phyloP scores from a whole-genome alignment of 2,797 vertebrate species.

The Tiaroga cobitis region DNA sequence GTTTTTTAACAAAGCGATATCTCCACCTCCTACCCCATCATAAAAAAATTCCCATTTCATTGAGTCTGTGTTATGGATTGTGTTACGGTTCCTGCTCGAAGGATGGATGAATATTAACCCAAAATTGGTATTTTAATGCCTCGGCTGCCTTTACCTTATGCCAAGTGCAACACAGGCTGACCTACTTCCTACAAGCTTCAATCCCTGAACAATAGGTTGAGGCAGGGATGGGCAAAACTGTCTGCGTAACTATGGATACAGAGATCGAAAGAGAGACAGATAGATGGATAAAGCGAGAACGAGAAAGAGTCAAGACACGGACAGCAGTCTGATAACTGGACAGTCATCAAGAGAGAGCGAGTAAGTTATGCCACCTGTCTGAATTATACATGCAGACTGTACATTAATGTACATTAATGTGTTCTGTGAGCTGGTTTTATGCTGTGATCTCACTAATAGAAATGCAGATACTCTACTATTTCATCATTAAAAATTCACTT shows the following conservation, averaged over 20 bases:
- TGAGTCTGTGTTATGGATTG: background rate
- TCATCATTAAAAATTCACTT: constrained; percentile 12
- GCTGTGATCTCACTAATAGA: constrained; percentile 16
- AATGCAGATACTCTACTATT: background rate
- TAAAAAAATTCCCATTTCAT: background rate
- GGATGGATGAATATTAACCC: constrained; percentile 35
- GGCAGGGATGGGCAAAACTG: constrained; percentile 48
- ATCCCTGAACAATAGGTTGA: constrained; percentile 64
- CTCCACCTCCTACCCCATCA: background rate
- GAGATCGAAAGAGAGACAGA: constrained; percentile 28
- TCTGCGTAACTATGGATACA: constrained; percentile 66
- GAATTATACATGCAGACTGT: constrained; percentile 68
- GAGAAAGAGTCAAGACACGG: constrained; percentile 33
- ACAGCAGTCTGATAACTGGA: constrained; percentile 56
- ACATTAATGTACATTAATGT: constrained; percentile 47
- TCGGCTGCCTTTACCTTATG: constrained; percentile 46
- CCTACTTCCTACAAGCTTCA: constrained; percentile 60
- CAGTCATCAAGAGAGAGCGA: constrained; percentile 52
- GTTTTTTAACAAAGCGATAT: background rate
- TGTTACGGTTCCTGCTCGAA: background rate
- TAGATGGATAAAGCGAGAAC: constrained; percentile 36
- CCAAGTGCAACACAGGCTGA: constrained; percentile 59
- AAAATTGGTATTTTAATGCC: constrained; percentile 40
- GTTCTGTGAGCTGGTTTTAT: constrained; percentile 17
- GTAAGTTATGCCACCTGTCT: constrained; percentile 62